phyloP scores from a whole-genome alignment of 2,113 vertebrate genomes.

The Dipodomys spectabilis region DNA sequence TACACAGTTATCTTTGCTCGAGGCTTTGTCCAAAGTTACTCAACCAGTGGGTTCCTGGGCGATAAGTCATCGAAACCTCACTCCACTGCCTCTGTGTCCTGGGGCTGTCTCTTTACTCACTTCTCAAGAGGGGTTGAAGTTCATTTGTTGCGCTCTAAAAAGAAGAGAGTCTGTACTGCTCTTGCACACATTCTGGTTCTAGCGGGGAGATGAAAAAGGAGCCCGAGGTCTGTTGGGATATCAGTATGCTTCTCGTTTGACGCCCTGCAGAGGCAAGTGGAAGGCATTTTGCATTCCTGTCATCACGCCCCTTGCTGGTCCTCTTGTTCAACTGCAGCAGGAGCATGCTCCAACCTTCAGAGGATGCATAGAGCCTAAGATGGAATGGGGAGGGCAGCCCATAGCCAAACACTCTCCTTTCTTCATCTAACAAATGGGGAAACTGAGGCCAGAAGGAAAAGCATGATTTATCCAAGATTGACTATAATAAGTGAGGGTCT shows the following conservation, averaged over 20 bases:
- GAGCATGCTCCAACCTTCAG: not conserved
- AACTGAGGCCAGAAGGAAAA: slow-evolving; percentile 28
- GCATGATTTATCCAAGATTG: not conserved
- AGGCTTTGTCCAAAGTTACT: slow-evolving; percentile 82
- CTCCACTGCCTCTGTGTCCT: slow-evolving; percentile 75
- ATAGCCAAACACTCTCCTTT: not conserved
- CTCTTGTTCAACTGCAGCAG: not conserved
- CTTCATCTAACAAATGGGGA: not conserved
- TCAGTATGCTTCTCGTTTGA: slow-evolving; percentile 72
- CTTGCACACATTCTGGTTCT: slow-evolving; percentile 38
- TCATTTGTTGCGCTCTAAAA: slow-evolving; percentile 75
- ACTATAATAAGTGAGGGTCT: not conserved
- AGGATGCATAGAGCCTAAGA: not conserved
- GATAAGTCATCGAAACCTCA: slow-evolving; percentile 76
- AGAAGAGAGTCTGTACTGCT: slow-evolving; percentile 62
- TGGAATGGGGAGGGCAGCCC: not conserved
- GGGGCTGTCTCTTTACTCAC: slow-evolving; percentile 79
- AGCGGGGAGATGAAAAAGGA: slow-evolving; percentile 74
- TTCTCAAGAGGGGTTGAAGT: slow-evolving; percentile 78
- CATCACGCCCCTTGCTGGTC: not conserved
- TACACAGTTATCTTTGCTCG: slow-evolving; percentile 80
- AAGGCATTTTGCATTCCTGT: slow-evolving; percentile 22
- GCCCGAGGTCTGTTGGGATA: slow-evolving; percentile 10
- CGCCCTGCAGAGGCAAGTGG: not conserved
- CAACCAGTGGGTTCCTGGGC: slow-evolving; percentile 71